These are phyloP conservation scores for Mesaphorura yosii DNA, from an alignment of 1,140 invertebrate genomes.

Conservation along the genomic window DNA sequence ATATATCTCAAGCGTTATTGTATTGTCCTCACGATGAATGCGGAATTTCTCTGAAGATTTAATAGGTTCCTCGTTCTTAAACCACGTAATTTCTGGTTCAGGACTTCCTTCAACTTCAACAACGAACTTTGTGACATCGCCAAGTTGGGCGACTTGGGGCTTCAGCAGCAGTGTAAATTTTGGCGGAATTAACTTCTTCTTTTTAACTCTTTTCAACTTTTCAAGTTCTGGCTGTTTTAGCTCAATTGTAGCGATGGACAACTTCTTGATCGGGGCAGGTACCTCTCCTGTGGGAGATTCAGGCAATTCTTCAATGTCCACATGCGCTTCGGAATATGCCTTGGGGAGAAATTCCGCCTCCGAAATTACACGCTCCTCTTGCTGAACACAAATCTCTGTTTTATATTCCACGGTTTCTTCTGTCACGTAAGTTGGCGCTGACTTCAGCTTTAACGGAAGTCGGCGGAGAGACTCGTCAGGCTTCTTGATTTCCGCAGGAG, in stretches of 20 bases:
- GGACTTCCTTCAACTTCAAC: slow-evolving; percentile 57
- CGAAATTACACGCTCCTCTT: slow-evolving; percentile 6
- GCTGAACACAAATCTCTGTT: slow-evolving; percentile 17
- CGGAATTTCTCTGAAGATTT: slow-evolving; percentile 48
- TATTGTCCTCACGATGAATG: slow-evolving; percentile 47
- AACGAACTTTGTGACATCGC: slow-evolving; percentile 37
- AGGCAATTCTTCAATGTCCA: slow-evolving; percentile 6
- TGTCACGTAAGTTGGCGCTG: slow-evolving; percentile 14
- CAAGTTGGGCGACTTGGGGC: neutral
- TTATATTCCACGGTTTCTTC: slow-evolving; percentile 22
- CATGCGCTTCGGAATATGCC: neutral
- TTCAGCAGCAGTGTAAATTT: slow-evolving; percentile 10
- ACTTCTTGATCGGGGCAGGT: slow-evolving; percentile 1
- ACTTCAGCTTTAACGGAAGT: slow-evolving; percentile 5
- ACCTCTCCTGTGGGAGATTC: no score
- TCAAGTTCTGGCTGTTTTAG: neutral
- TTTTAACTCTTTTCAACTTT: neutral
- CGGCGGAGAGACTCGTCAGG: slow-evolving; percentile 8
- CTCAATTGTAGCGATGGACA: neutral
- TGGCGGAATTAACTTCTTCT: slow-evolving; percentile 2
- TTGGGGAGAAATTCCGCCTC: slow-evolving; percentile 9
- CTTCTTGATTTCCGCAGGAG: slow-evolving; percentile 1
- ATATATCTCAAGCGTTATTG: slow-evolving; percentile 53
- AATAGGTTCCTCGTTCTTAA: slow-evolving; percentile 57
- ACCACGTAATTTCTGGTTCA: slow-evolving; percentile 61